phyloP scores from a whole-genome alignment of 1,140 invertebrate species.

The Atta cephalotes region DNA sequence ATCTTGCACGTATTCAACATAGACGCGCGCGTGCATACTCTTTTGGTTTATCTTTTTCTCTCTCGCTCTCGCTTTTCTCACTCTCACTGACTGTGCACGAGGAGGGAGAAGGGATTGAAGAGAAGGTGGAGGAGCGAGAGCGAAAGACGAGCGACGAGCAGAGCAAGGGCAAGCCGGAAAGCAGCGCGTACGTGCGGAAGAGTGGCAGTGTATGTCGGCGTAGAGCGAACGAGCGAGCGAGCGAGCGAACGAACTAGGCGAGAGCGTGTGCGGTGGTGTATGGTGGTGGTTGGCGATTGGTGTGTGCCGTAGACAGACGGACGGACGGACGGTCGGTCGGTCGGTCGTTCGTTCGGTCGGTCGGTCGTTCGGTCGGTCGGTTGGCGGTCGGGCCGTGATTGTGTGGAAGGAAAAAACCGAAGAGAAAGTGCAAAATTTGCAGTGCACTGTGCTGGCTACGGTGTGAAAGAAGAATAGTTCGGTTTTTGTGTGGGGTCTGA shows the following conservation, averaged over 20 bases:
- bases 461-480: constrained; percentile 19
- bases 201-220: constrained; percentile 67
- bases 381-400: constrained; percentile 72
- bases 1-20: neutral
- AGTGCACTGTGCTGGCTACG: constrained; percentile 58
- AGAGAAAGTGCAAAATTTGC: constrained; percentile 72
- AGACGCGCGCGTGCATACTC: neutral
- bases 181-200: constrained; percentile 55
- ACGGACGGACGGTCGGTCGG: constrained; percentile 72
- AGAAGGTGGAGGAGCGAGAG: constrained; percentile 66
- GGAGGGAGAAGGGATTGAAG: constrained; percentile 8
- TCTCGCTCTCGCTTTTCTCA: constrained; percentile 3
- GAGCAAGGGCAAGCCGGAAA: constrained; percentile 66
- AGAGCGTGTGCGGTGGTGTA: constrained; percentile 40
- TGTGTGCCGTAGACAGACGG: constrained; percentile 77
- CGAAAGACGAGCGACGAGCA: constrained; percentile 70
- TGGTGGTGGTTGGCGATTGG: constrained; percentile 78
- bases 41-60: neutral
- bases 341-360: constrained; percentile 66
- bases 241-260: constrained; percentile 59
- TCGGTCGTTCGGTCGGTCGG: constrained; percentile 65
- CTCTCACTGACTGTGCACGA: constrained; percentile 10
- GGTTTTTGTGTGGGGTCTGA: constrained; percentile 60
- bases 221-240: constrained; percentile 69
- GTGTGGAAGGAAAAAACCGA: constrained; percentile 59